Base-by-base conservation (phyloP, 2,797 vertebrate species). In the Psittacula derbiana region DNA sequence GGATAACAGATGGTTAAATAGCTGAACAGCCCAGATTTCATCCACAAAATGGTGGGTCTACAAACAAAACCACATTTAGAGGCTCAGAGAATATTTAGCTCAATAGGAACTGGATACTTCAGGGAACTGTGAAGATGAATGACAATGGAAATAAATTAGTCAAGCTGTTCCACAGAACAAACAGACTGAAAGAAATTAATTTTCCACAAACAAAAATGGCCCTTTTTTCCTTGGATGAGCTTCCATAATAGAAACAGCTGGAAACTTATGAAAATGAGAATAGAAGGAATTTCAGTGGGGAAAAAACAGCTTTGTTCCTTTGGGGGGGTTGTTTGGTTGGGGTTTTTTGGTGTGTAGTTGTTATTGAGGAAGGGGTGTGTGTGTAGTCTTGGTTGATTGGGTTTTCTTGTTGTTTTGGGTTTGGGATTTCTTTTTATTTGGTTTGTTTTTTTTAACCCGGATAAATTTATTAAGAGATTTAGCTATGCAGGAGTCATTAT, bases 281-380 rank as follows among this genome's bases (percentile, higher is more conserved):
- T 30, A 5, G 75, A 69, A 66, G 4, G 73, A 40, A 86, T 74
- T 74, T 80, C 82, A 61, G 15, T 36, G 12, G 12, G 15, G 4
- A 43, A n/a, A 69, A 78, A 81, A 58, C 5, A 79, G 58, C 27
- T 86, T 84, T 75, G 25, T 83, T 75, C 57, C 73, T 84, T 69
- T 38, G 43, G 5, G 8, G 0, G 1, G 31, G 57, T 61, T 9
- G 66, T 62, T 78, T 86, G 21, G 4, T 41, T 58, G 28, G 6
- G 4, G 0, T 0, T 7, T 76, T 53, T 44, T 3, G 41, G 8
- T 33, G 52, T 75, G 16, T 8, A 24, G 10, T 1, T 73, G 65
- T 43, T 57, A 24, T 57, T 57, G 36, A 10, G 36, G 36, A 10
- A 10, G 10, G 36, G 10, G 46, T 30, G 25, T 23, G 21, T 71